Evolutionary conservation across 35 echinoderm and acorn worm genomes (phyloP), one percentile per base, ranked within the genome.

Genomic region (Ptychodera flava): DNA sequence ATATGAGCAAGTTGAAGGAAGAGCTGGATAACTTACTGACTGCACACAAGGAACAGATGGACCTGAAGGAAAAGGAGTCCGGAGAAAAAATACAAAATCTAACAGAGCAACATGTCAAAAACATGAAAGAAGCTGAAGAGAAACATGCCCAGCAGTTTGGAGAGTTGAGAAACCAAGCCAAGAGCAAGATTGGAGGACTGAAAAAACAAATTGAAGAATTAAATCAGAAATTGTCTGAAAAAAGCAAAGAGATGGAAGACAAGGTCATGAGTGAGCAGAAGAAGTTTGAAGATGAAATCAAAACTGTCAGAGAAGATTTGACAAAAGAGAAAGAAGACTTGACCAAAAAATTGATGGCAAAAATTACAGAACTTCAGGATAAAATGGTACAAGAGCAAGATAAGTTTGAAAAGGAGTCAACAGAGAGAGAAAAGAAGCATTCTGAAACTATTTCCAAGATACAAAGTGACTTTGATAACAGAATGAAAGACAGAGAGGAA

Each of bases 131-230:
- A 33, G 34, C 90, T 16, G 86, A 91, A 78, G 95, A 90, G 1
- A 93, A 88, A 31, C 93, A 92, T 77, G 90, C 80, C 16, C 85
- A 88, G 29, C 93, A 92, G 33, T 78, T 98, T 31, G 37, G 84
- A 29, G 95, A 98, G 27, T 84, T 98, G 36, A 91, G 89, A 45
- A 85, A 83, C 34, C 93, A 98, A 38, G 95, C 93, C 33, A 98
- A 98, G 38, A 82, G 81, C 1, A 98, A 98, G 64, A 85, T 98
- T 76, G 38, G 85, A 35, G 87, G 79, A 30, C 81, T 93, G 1
- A 92, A 91, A 35, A 91, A 94, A 79, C 64, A 87, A 29, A 87
- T 90, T 34, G 88, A 92, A 76, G 95, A 94, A 31, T 64, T 83
- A 77, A 38, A 35, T 30, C 33, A 86, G 32, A 77, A 89, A 28